Evolutionary conservation across 1,140 invertebrate genomes (phyloP).

Genomic region (Parasteatoda tepidariorum): DNA sequence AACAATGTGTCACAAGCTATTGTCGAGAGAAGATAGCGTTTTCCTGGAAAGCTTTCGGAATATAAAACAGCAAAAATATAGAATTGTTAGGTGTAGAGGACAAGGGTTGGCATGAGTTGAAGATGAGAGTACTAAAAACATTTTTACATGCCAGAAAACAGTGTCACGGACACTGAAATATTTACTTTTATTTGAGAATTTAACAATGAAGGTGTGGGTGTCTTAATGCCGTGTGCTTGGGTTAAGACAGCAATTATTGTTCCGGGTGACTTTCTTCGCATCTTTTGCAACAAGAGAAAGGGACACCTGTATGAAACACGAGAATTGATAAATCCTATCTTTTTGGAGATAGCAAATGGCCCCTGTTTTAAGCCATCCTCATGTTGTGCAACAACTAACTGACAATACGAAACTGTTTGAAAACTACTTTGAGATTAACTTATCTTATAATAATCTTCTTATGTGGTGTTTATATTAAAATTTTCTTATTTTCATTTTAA

Average conservation of each 20-base stretch:
- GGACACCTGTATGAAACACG: not conserved
- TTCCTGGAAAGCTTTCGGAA: conserved; percentile 45
- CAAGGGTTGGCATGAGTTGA: not conserved
- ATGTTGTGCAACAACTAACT: no score
- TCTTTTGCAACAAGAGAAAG: not conserved
- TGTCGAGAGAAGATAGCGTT: conserved; percentile 31
- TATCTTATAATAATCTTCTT: no score
- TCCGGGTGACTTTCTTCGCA: not conserved
- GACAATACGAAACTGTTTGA: no score
- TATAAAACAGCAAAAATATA: conserved; percentile 38
- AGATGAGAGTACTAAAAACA: conserved; percentile 9
- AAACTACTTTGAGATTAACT: no score
- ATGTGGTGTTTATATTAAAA: no score
- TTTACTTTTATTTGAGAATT: not conserved
- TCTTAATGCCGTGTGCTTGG: not conserved
- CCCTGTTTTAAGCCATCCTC: no score
- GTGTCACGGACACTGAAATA: conserved; percentile 38
- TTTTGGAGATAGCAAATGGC: no score
- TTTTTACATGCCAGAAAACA: conserved; percentile 3
- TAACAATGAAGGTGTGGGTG: conserved; percentile 26
- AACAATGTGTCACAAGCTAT: conserved; percentile 44
- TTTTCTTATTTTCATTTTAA: no score
- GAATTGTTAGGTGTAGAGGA: conserved; percentile 6
- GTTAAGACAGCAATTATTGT: not conserved
- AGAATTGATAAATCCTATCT: no score